Conservation (phyloP, 2,113 vertebrate species). For the Urocynchramus pylzowi region DNA sequence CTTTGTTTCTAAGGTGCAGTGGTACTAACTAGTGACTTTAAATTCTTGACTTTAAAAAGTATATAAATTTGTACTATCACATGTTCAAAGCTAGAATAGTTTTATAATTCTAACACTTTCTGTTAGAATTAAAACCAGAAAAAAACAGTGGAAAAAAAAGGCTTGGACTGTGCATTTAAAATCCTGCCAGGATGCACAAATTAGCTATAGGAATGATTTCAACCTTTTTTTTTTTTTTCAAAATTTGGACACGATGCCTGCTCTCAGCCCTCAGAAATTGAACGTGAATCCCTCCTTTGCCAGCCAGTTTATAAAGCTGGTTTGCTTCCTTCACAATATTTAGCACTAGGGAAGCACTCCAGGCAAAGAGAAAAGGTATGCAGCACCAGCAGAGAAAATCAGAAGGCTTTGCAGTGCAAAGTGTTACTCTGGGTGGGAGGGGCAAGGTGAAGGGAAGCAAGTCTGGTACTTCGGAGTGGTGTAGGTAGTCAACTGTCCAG, state of each 20-base stretch:
- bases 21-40: not conserved
- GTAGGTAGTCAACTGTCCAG: fast-evolving
- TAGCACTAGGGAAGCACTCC: constrained; percentile 11
- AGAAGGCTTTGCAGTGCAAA: fast-evolving
- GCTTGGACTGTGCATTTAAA: not conserved
- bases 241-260: not conserved
- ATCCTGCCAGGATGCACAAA: not conserved
- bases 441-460: fast-evolving
- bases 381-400: fast-evolving
- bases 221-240: not conserved
- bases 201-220: not conserved
- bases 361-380: not conserved
- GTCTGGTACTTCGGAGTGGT: fast-evolving
- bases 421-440: not conserved
- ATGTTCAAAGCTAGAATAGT: not conserved
- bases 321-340: not conserved
- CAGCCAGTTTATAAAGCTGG: not conserved
- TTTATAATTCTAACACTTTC: not conserved
- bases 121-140: too few species aligned
- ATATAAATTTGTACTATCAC: not conserved
- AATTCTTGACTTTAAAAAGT: not conserved
- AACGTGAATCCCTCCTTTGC: not conserved
- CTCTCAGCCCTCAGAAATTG: not conserved
- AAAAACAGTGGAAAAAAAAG: not conserved
- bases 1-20: not conserved